Evolutionary conservation across 2,113 vertebrate species (phyloP), one percentile per base, ranked within the genome.

Genomic region (Solenodon paradoxus): DNA sequence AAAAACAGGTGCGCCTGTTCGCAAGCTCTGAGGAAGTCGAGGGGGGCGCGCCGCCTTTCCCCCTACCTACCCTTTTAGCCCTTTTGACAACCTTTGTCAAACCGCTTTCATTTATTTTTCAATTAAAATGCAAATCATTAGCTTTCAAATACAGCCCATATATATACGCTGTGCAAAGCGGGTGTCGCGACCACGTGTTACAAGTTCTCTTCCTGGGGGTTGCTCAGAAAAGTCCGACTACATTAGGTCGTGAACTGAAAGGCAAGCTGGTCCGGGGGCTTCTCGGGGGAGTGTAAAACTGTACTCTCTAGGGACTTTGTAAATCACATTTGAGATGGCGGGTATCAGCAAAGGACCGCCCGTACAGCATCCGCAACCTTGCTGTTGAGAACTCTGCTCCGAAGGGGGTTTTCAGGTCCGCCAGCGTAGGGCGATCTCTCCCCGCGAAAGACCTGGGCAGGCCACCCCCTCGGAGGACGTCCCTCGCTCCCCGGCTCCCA

Each of bases 91-190:
- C 79, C 64, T 69, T 96, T 85, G 68, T 83, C 77, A 79, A 88
- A 38, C 2, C 7, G 10, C 63, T 75, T 77, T 86, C 49, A 68
- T 95, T 94, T 72, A 80, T 88, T 97, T 95, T 63, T 57, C n/a
- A 69, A 78, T 97, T 96, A 97, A 97, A 94, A 97, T 97, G 97
- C 75, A 95, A 93, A 98, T 92, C 12, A 53, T 53, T 84, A 11
- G 0, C 82, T 92, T 94, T 35, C n/a, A 51, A 92, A 75, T 51
- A 53, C 2, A 20, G 22, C 38, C 8, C 51, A n/a, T 6, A 69
- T 0, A 51, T 19, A 45, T 26, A 38, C 5, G 32, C 42, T 7
- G 38, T 69, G 38, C 28, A 42, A 32, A 72, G 71, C 38, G 59
- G 15, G 16, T 28, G 4, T 26, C 28, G 9, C 5, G 30, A 80